Evolutionary conservation across 2,888 invertebrate species (phyloP).

Genomic region (Helleia helle): DNA sequence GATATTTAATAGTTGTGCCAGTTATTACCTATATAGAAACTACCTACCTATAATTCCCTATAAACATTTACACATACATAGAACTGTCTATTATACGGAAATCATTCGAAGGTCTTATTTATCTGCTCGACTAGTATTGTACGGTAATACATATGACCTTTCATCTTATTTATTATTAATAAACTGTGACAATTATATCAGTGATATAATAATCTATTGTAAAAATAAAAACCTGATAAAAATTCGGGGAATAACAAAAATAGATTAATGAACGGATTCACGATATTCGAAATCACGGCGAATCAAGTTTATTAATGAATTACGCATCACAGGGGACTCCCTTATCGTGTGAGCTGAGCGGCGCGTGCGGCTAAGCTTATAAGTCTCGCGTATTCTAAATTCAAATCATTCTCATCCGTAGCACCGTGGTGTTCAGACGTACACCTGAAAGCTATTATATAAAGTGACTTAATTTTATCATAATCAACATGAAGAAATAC

Average conservation of each 20-base stretch:
- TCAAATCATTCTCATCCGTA: conserved; percentile 28
- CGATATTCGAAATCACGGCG: conserved; percentile 3
- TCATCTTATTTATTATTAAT: no score
- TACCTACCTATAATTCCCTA: no score
- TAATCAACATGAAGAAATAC: conserved; percentile 58
- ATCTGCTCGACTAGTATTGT: no score
- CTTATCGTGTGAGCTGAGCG: conserved; percentile 23
- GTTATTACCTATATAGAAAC: no score
- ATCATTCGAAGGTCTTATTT: no score
- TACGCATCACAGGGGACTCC: conserved; percentile 34
- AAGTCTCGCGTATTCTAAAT: conserved; percentile 26
- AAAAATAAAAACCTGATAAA: neutral
- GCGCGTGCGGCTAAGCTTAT: conserved; percentile 23
- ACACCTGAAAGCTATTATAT: conserved; percentile 11
- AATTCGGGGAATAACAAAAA: conserved; percentile 8
- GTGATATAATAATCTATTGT: neutral
- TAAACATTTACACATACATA: no score
- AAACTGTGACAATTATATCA: no score
- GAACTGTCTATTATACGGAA: no score
- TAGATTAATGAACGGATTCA: neutral
- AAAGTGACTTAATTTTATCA: no score
- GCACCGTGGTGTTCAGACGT: conserved; percentile 17
- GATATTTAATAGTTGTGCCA: no score
- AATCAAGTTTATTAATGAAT: conserved; percentile 26
- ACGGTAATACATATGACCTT: no score